These are phyloP conservation scores for Solea senegalensis DNA, from an alignment of 2,113 vertebrate genomes.

Conservation along the genomic window DNA sequence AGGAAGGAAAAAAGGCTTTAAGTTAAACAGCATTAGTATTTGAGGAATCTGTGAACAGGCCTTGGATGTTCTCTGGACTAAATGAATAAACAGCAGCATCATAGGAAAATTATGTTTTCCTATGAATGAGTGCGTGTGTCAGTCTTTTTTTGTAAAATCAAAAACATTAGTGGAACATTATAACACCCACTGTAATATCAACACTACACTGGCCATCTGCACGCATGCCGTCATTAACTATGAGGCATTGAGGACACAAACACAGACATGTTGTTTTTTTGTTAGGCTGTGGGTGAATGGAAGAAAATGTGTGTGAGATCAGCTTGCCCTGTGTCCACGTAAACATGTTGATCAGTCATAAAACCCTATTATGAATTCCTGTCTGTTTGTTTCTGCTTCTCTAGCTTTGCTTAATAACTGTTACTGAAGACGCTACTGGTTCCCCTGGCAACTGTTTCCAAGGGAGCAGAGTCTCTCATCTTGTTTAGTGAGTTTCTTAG, in stretches of 20 bases:
- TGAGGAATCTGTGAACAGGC: constrained; percentile 52
- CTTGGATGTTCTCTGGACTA: constrained; percentile 29
- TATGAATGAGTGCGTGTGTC: constrained; percentile 35
- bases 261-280: neutral
- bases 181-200: constrained; percentile 28
- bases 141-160: neutral
- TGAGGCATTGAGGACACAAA: constrained; percentile 19
- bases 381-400: constrained; percentile 4
- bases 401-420: constrained; percentile 28
- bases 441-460: constrained; percentile 66
- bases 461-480: constrained; percentile 53
- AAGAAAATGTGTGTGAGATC: constrained; percentile 36
- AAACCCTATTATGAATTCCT: constrained; percentile 21
- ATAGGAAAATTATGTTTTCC: constrained; percentile 39
- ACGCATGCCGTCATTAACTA: constrained; percentile 41
- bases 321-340: constrained; percentile 25
- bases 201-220: constrained; percentile 30
- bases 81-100: constrained; percentile 7
- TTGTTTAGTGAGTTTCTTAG: constrained; percentile 39
- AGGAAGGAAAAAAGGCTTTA: neutral
- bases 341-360: constrained; percentile 58
- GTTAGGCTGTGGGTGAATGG: constrained; percentile 30
- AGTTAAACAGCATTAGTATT: constrained; percentile 10
- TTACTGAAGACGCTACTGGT: constrained; percentile 37
- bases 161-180: neutral